Base-by-base conservation (phyloP, 2,797 vertebrate species). In the Tokudaia muenninki region DNA sequence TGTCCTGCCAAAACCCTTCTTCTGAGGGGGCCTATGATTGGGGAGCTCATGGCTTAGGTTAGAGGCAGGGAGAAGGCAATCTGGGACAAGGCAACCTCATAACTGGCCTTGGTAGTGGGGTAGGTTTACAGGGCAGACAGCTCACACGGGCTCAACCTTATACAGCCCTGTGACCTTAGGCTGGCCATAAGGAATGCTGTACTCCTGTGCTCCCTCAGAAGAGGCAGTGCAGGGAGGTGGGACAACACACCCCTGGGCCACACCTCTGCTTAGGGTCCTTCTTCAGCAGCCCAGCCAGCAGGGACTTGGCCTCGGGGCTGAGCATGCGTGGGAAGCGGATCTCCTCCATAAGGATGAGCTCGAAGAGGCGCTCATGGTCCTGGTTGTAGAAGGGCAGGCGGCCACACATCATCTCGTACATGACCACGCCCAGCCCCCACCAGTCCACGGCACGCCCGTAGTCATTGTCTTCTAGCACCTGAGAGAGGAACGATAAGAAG, bases 351-450 rank as follows among this genome's bases (percentile, higher is more conserved):
- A 99, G 99, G 98, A 99, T 99, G 22, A 99, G 99, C 98, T 99
- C 99, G 29, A 99, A 99, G 92, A 99, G 99, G 61, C 99, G 99
- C 98, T 99, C 99, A 0, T 99, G 99, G 98, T 99, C 99, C 98
- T 99, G 99, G 98, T 99, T 99, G 98, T 99, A 99, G 98, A 99
- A 99, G 8, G 99, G 99, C 89, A 99, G 98, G 92, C 99, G 99
- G 1, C 99, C 99, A 0, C 99, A 99, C 99, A 99, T 99, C 99
- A 99, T 99, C 98, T 99, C 99, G 13, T 99, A 99, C 99, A 99
- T 99, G 83, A 99, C 99, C 78, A 99, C 99, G 0, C 99, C 99
- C 92, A 99, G 97, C 6, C 99, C 99, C 99, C 99, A 99, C 99
- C 99, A 99, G 98, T 99, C 99, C 97, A 99, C 99, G 0, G 99